These are phyloP conservation scores for Thymelicus lineola DNA, from an alignment of 2,888 invertebrate species.

Conservation along the genomic window DNA sequence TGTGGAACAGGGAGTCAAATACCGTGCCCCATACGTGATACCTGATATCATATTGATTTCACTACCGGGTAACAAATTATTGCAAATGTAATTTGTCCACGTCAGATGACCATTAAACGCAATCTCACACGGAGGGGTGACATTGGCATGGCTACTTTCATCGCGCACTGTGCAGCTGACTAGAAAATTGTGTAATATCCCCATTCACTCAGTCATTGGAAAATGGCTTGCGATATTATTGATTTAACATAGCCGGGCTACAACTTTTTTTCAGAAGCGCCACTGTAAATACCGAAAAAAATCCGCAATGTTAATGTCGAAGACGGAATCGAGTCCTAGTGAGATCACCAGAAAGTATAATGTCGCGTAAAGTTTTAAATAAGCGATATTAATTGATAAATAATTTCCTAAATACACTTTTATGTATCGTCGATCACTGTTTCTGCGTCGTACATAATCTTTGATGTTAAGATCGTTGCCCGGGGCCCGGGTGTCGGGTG, in stretches of 20 bases:
- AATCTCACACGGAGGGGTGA: conserved; percentile 1
- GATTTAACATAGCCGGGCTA: conserved; percentile 13
- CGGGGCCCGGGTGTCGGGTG: conserved; percentile 19
- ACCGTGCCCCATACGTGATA: background rate
- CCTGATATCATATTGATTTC: background rate
- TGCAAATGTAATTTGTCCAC: conserved; percentile 14
- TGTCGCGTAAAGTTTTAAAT: background rate
- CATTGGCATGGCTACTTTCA: conserved; percentile 5
- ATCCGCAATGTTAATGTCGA: background rate
- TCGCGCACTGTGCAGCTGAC: conserved; percentile 12
- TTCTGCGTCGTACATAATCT: conserved; percentile 18
- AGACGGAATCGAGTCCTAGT: background rate
- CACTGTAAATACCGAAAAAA: background rate
- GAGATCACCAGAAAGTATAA: too few relatives aligned
- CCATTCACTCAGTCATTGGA: conserved; percentile 16
- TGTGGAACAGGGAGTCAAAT: too few relatives aligned
- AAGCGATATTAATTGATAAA: too few relatives aligned
- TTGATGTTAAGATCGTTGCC: conserved; percentile 18
- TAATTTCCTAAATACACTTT: background rate
- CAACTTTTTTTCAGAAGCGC: background rate
- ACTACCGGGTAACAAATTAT: conserved; percentile 13
- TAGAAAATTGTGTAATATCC: conserved; percentile 32
- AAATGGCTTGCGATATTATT: conserved; percentile 15
- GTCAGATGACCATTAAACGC: conserved; percentile 6
- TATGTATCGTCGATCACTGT: background rate